Evolutionary conservation across 1,140 invertebrate species (phyloP), one percentile per base, ranked within the genome.

Genomic region (Streblospio benedicti): DNA sequence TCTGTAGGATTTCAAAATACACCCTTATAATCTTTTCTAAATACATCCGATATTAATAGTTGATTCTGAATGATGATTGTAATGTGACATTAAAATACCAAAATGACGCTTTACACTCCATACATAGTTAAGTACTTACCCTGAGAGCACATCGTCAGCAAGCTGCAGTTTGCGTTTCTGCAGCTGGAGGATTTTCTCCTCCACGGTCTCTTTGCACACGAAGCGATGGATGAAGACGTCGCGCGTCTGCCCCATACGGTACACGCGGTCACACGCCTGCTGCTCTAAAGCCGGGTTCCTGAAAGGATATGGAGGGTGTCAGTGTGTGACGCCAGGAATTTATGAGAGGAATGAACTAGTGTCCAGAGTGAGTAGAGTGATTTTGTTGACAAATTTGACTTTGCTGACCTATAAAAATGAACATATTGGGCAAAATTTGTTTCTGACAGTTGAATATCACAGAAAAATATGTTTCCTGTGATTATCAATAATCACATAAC

Each of bases 191-290:
- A 96, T 91, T 41, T 85, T 83, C 66, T 91, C 84, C 75, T 95
- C 92, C 28, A 96, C 87, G 0, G 91, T 93, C 32, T 90, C 85
- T 56, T 82, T 73, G 59, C 86, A 87, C 63, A 93, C 81, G 72
- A 93, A 89, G 69, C 89, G 90, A 73, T 93, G 91, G 47, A 96
- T 85, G 56, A 83, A 81, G 0, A 94, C 91, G 69, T 83, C 71
- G 71, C 87, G 89, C 16, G 73, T 84, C 72, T 97, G 93, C 0
- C 93, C 93, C 47, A 94, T 85, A 31, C 93, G 80, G 77, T 94
- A 92, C 47, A 95, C 87, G 45, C 92, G 80, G 78, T 96, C 92
- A 79, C 89, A 90, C 0, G 92, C 91, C 74, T 97, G 92, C 4
- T 85, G 79, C 77, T 95, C 92, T 25, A 95, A 78, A 67, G 94